Conservation (phyloP, 2,113 vertebrate species). For the Macroglossus sobrinus region DNA sequence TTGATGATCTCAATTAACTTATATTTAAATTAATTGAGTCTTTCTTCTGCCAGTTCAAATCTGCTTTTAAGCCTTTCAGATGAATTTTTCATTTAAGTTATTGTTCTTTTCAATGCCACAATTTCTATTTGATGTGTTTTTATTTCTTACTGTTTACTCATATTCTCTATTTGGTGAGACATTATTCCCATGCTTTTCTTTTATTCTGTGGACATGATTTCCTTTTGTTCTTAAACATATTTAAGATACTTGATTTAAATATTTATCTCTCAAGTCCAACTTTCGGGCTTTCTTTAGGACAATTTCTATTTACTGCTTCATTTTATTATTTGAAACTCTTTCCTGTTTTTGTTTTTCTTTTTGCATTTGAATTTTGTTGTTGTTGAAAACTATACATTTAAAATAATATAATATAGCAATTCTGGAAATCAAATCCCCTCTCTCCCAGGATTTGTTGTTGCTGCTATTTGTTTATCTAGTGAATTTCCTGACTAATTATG, state of each 20-base stretch:
- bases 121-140: conserved; percentile 17
- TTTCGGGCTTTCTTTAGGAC: neutral
- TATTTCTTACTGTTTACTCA: neutral
- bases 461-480: neutral
- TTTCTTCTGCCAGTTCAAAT: neutral
- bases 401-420: neutral
- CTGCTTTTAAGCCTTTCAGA: neutral
- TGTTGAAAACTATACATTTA: neutral
- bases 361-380: neutral
- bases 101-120: neutral
- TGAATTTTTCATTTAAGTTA: neutral
- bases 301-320: neutral
- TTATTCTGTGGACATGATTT: neutral
- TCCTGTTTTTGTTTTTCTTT: neutral
- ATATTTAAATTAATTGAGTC: neutral
- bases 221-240: neutral
- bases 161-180: neutral
- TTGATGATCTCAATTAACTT: neutral
- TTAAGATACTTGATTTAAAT: neutral
- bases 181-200: neutral
- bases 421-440: neutral
- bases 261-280: neutral
- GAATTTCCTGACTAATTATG: neutral
- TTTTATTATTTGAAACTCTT: neutral
- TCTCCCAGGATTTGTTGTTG: neutral